Evolutionary conservation across 2,113 vertebrate genomes (phyloP), one percentile per base, ranked within the genome.

Genomic region (Canis aureus): DNA sequence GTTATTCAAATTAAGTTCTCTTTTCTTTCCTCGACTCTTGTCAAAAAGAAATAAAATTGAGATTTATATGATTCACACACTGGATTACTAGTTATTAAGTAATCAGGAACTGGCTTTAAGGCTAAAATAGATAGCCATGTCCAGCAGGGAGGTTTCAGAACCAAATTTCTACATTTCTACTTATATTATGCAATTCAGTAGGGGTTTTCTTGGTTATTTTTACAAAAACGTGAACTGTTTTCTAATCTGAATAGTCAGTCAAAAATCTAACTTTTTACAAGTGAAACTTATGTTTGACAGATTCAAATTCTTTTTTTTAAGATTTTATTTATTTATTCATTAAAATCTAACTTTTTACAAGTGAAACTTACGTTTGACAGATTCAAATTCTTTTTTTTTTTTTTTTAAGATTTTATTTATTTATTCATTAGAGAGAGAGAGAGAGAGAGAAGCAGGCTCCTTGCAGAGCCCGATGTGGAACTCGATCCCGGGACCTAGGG

Each of bases 221-320:
- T 11, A 19, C 29, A 59, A 89, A 87, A 81, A 82, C 27, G 5
- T 74, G 10, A 83, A 32, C 11, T 96, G 23, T 64, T 43, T 94
- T 95, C 95, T 73, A 43, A 86, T 85, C 57, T 89, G 23, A 78
- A 85, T 12, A 92, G 57, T 35, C 22, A 59, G 62, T 80, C 17
- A 94, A 71, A 93, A 92, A 67, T 35, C 12, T 91, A 83, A 78
- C 29, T 80, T 84, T 95, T 81, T 73, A 88, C 25, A 97, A 76
- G 38, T 84, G 38, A 62, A 96, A 87, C 11, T 59, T 94, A 80
- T 20, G 38, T 82, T 32, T 82, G 53, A 89, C 35, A 96, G 59
- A 96, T 62, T 91, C 66, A 91, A 78, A 95, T 89, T 59, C 73
- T 43, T 43, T 43, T 43, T 43, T 43, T 43, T 43, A 43, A 43